Percentiles rank a stretch among this genome's conserved stretches.
These are phyloP conservation scores for Girardia tigrina DNA, from an alignment of 2,888 invertebrate genomes.

Conservation along the genomic window DNA sequence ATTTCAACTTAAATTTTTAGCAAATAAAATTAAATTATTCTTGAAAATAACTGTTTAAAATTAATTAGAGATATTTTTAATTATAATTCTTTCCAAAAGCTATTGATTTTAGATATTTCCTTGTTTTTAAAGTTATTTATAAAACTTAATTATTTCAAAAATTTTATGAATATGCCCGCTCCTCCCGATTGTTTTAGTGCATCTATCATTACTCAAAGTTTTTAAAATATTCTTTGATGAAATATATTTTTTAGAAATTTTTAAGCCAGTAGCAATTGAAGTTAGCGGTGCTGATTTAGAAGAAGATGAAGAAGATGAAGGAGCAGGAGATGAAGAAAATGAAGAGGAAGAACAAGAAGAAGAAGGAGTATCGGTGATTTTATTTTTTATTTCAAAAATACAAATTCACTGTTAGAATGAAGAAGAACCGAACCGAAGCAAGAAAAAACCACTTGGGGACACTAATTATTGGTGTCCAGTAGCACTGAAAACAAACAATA, in stretches of 20 bases:
- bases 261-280: slow-evolving; percentile 44
- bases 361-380: slow-evolving; percentile 40
- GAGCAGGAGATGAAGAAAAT: slow-evolving; percentile 40
- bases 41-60: too few relatives aligned
- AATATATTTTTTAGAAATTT: slow-evolving; percentile 39
- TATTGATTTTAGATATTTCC: too few relatives aligned
- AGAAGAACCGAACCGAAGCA: slow-evolving; percentile 43
- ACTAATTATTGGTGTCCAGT: slow-evolving; percentile 50
- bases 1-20: too few relatives aligned
- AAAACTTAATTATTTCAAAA: too few relatives aligned
- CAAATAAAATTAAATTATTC: too few relatives aligned
- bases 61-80: too few relatives aligned
- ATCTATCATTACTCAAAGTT: too few relatives aligned
- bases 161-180: too few relatives aligned
- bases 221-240: too few relatives aligned
- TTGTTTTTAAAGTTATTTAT: too few relatives aligned
- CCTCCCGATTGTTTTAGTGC: too few relatives aligned
- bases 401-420: slow-evolving; percentile 44
- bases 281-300: slow-evolving; percentile 45
- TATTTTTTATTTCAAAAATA: not conserved
- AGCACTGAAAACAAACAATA: slow-evolving; percentile 41
- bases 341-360: slow-evolving; percentile 44
- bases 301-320: slow-evolving; percentile 47
- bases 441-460: slow-evolving; percentile 49
- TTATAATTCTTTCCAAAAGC: too few relatives aligned